Evolutionary conservation across 2,797 vertebrate genomes (phyloP).

Genomic region (Spinus olivaceus): DNA sequence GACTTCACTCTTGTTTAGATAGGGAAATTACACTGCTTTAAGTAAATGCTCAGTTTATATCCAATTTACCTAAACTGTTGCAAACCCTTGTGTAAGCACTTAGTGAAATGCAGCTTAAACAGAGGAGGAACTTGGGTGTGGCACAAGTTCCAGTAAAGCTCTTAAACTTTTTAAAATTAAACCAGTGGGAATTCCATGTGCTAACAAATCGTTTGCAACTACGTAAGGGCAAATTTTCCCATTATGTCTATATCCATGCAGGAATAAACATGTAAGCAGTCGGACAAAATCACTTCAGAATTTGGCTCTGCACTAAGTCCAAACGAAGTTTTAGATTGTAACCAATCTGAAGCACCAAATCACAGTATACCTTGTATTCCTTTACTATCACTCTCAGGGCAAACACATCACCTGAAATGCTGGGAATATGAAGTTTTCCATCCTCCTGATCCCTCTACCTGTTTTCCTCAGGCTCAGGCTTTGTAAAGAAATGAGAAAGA

Average conservation of each 20-base stretch:
- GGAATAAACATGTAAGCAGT: background rate
- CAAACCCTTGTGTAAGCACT: slow-evolving; percentile 10
- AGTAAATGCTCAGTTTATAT: slow-evolving; percentile 15
- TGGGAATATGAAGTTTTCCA: background rate
- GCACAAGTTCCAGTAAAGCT: background rate
- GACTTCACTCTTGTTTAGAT: background rate
- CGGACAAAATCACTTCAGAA: background rate
- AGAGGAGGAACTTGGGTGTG: background rate
- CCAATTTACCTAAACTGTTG: background rate
- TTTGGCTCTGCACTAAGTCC: background rate
- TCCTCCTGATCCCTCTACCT: background rate
- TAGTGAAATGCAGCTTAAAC: background rate
- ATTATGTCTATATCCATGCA: background rate
- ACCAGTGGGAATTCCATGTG: background rate
- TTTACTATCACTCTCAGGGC: background rate
- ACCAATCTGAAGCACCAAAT: background rate
- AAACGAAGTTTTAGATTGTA: background rate
- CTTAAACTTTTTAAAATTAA: slow-evolving; percentile 8
- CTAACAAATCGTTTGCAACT: background rate
- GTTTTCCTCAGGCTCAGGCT: background rate
- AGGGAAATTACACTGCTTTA: slow-evolving; percentile 12
- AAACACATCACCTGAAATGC: background rate
- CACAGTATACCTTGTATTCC: background rate
- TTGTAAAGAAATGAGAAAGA: slow-evolving; percentile 13
- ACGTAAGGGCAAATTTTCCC: background rate